Percentiles rank a stretch among this genome's conserved stretches.
Evolutionary conservation across 1,140 invertebrate species (phyloP).

Genomic region (Samia ricini): DNA sequence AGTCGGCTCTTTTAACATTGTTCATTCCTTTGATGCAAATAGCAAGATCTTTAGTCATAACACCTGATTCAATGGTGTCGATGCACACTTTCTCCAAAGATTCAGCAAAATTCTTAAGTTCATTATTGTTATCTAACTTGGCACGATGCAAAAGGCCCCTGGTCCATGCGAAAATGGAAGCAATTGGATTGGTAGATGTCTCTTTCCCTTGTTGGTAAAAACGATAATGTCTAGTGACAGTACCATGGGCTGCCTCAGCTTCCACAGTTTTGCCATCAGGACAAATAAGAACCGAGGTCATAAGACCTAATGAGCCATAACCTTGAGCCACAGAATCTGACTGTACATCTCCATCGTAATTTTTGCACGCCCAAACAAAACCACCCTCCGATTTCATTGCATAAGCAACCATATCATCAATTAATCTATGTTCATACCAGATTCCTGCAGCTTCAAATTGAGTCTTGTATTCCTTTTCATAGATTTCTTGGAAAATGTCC

Average conservation of each 20-base stretch:
- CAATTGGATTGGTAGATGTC: conserved; percentile 98
- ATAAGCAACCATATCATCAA: conserved; percentile 99
- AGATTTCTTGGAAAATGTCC: conserved; percentile 99
- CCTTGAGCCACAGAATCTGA: conserved; percentile 98
- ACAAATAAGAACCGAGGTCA: conserved; percentile 96
- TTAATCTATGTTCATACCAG: conserved; percentile 98
- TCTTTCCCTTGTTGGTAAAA: conserved; percentile 97
- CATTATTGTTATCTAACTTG: conserved; percentile 92
- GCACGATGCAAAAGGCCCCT: conserved; percentile 94
- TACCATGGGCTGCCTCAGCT: conserved; percentile 98
- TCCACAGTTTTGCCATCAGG: conserved; percentile 98
- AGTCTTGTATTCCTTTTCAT: conserved; percentile 92
- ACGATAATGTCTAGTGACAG: conserved; percentile 96
- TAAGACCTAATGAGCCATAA: conserved; percentile 94
- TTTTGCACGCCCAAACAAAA: conserved; percentile 99
- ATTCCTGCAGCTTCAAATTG: conserved; percentile 91
- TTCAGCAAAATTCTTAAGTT: conserved; percentile 87
- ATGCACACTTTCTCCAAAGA: conserved; percentile 94
- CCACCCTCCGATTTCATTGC: conserved; percentile 98
- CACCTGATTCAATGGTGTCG: conserved; percentile 94
- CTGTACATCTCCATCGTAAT: conserved; percentile 99
- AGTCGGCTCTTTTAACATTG: conserved; percentile 91
- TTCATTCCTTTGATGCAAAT: conserved; percentile 97
- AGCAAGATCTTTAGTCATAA: conserved; percentile 99
- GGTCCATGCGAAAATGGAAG: conserved; percentile 99